These are phyloP conservation scores for Philereme transversata DNA, from an alignment of 2,888 invertebrate species.

Conservation along the genomic window DNA sequence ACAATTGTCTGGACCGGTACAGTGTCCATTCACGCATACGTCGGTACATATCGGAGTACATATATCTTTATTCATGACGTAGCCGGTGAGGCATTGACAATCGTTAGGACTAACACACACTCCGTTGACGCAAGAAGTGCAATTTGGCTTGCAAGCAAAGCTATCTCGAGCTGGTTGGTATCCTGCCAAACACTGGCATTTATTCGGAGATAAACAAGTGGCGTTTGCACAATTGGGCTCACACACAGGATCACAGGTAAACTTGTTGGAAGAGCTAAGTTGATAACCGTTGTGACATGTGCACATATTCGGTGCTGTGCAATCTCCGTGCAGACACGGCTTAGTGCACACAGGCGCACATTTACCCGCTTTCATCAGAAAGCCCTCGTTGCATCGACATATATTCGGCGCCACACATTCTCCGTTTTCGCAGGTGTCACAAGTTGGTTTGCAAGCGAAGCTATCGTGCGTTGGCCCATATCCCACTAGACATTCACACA, in stretches of 20 bases:
- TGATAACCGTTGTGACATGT: conserved; percentile 43
- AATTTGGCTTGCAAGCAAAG: conserved; percentile 16
- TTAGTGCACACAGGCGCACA: conserved; percentile 38
- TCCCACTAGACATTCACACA: no score
- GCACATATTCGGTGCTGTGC: conserved; percentile 60
- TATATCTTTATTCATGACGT: conserved; percentile 4
- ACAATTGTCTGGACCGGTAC: conserved; percentile 24
- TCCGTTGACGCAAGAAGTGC: conserved; percentile 11
- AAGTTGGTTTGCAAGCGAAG: no score
- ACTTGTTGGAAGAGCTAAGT: conserved; percentile 8
- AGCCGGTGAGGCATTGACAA: conserved; percentile 23
- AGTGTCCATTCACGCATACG: conserved; percentile 25
- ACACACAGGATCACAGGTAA: conserved; percentile 26
- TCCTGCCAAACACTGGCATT: conserved; percentile 21
- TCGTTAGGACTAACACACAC: conserved; percentile 12
- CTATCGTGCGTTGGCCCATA: no score
- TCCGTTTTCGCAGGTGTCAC: conserved; percentile 49
- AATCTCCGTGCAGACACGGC: conserved; percentile 48
- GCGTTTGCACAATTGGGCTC: conserved; percentile 21
- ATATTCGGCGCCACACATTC: conserved; percentile 46
- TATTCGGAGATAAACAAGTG: conserved; percentile 22
- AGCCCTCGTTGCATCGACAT: conserved; percentile 38
- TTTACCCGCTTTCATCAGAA: conserved; percentile 17
- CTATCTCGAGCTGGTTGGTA: conserved; percentile 13
- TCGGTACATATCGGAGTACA: conserved; percentile 21